These are phyloP conservation scores for Macropus fuliginosus DNA, from an alignment of 2,797 vertebrate genomes.

Conservation along the genomic window DNA sequence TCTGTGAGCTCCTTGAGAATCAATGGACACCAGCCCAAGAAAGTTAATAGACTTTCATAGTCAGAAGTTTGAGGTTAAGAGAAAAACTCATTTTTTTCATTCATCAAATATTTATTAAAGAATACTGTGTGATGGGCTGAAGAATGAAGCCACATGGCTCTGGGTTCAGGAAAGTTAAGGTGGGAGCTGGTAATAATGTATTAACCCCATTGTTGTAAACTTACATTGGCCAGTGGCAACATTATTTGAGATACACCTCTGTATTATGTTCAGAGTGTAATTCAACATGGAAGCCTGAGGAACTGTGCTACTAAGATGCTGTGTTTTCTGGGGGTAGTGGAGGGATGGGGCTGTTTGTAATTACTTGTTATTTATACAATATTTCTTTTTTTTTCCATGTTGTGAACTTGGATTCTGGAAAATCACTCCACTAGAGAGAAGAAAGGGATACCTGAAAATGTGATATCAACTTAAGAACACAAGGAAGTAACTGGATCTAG, in stretches of 20 bases:
- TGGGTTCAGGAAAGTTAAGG: background rate
- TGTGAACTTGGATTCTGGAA: background rate
- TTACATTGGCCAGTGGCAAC: background rate
- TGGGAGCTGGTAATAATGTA: background rate
- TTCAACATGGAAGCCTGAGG: background rate
- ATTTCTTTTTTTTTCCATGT: background rate
- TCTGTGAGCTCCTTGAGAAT: conserved; percentile 16
- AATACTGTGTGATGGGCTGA: background rate
- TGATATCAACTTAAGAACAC: too few relatives aligned
- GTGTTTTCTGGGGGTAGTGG: background rate
- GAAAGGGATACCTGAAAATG: too few relatives aligned
- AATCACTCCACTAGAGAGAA: too few relatives aligned
- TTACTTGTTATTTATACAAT: background rate
- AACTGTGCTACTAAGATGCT: background rate
- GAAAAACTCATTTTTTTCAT: background rate
- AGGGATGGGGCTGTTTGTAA: background rate
- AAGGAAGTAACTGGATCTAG: too few relatives aligned
- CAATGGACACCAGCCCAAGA: background rate
- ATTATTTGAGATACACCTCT: background rate
- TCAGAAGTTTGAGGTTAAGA: background rate
- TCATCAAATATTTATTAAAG: background rate
- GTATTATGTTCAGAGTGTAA: background rate
- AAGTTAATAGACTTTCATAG: background rate
- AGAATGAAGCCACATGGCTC: background rate
- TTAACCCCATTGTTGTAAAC: background rate